Evolutionary conservation across 2,888 invertebrate species (phyloP).

Genomic region (Caenorhabditis zanzibari): DNA sequence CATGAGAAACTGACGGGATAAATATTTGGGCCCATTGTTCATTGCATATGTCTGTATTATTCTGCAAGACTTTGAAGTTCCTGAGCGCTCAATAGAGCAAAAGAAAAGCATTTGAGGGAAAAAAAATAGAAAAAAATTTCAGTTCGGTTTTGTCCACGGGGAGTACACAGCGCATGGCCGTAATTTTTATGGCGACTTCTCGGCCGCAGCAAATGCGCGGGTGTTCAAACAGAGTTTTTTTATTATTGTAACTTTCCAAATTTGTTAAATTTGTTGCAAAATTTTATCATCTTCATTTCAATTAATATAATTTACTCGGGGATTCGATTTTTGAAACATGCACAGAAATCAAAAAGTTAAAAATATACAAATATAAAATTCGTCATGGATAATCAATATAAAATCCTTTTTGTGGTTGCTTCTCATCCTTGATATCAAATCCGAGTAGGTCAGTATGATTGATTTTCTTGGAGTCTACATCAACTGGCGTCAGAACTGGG

Average conservation of each 20-base stretch:
- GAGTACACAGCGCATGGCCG: constrained; percentile 28
- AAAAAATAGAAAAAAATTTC: not conserved
- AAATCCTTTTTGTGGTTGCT: constrained; percentile 51
- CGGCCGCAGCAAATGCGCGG: constrained; percentile 7
- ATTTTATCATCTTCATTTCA: not conserved
- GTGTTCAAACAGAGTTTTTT: not conserved
- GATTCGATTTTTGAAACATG: not conserved
- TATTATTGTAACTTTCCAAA: too few relatives aligned
- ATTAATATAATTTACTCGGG: constrained; percentile 59
- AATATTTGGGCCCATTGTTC: constrained; percentile 42
- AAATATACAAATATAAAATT: constrained; percentile 1
- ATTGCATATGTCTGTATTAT: constrained; percentile 29
- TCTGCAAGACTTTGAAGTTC: too few relatives aligned
- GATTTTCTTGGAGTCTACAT: not conserved
- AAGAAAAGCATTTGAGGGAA: too few relatives aligned
- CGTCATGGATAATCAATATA: constrained; percentile 54
- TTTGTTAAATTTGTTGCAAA: too few relatives aligned
- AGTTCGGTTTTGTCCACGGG: constrained; percentile 5
- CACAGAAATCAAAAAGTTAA: not conserved
- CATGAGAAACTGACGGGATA: not conserved
- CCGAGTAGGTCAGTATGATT: constrained; percentile 7
- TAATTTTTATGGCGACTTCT: not conserved
- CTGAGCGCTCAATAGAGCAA: too few relatives aligned
- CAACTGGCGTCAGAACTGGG: constrained; percentile 32
- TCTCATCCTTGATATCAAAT: constrained; percentile 42